phyloP scores from a whole-genome alignment of 2,113 vertebrate genomes.

The Hassar affinis region DNA sequence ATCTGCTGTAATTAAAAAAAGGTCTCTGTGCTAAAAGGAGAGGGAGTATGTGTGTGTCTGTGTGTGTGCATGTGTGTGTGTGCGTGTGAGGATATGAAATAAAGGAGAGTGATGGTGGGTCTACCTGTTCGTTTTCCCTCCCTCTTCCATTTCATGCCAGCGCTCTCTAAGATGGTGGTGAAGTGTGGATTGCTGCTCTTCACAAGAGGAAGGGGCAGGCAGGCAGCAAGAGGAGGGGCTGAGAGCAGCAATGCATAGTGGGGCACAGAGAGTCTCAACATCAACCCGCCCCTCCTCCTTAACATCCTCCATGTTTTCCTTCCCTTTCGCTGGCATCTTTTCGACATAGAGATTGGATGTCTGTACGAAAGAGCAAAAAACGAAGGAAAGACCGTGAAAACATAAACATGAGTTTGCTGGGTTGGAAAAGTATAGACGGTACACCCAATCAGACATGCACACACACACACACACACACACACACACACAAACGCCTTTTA shows the following conservation, averaged over 20 bases:
- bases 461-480: constrained; percentile 47
- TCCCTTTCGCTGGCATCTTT: constrained; percentile 46
- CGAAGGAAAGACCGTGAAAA: constrained; percentile 24
- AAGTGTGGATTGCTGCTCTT: constrained; percentile 68
- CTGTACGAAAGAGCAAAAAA: constrained; percentile 36
- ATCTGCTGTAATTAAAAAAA: constrained; percentile 66
- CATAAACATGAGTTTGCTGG: constrained; percentile 33
- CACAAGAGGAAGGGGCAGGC: constrained; percentile 71
- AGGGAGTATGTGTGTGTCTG: constrained; percentile 36
- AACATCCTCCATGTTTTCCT: constrained; percentile 62
- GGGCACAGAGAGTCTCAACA: constrained; percentile 67
- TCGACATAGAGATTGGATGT: constrained; percentile 8
- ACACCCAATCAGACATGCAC: constrained; percentile 32
- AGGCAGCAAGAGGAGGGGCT: constrained; percentile 59
- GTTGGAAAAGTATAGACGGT: constrained; percentile 26
- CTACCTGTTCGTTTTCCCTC: constrained; percentile 69
- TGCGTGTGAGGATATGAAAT: constrained; percentile 28
- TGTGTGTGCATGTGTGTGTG: constrained; percentile 41
- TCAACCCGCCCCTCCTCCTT: constrained; percentile 67
- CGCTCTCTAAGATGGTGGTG: constrained; percentile 77
- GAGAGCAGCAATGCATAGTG: constrained; percentile 54
- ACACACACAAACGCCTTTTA: constrained; percentile 74
- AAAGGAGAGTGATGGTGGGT: constrained; percentile 48
- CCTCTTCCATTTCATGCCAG: constrained; percentile 77
- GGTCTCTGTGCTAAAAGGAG: constrained; percentile 29